A percentile compares a stretch with the other conserved stretches of the same genome.
Evolutionary conservation across 1,140 invertebrate genomes (phyloP).

Genomic region (Diplogasteroides magnus): DNA sequence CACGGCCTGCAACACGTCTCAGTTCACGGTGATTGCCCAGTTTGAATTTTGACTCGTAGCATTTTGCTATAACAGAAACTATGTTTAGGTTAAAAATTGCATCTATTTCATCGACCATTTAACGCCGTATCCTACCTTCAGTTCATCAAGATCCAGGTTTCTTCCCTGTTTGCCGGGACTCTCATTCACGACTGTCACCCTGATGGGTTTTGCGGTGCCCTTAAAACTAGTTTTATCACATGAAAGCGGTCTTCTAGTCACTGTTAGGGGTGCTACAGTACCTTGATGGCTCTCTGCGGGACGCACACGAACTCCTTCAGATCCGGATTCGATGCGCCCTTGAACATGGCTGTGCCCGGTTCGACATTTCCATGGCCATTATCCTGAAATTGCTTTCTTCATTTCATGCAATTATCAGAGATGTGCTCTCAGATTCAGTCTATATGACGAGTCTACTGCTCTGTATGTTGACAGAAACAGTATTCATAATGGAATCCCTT

Average conservation of each 20-base stretch:
- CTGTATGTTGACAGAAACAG: background rate
- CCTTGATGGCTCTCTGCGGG: conserved; percentile 4
- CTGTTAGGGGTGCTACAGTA: background rate
- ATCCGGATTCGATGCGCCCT: background rate
- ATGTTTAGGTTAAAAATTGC: background rate
- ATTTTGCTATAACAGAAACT: background rate
- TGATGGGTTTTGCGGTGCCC: background rate
- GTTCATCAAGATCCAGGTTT: background rate
- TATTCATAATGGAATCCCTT: background rate
- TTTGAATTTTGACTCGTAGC: background rate
- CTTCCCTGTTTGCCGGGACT: background rate
- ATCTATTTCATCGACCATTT: background rate
- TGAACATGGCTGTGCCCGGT: background rate
- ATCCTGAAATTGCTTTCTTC: background rate
- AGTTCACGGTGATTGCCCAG: no score
- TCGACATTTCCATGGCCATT: background rate
- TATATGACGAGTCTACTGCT: background rate
- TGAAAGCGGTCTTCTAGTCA: background rate
- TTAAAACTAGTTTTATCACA: background rate
- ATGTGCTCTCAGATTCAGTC: background rate
- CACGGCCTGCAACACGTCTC: no score
- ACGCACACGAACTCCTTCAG: background rate
- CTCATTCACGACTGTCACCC: background rate
- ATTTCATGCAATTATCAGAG: background rate
- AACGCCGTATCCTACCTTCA: background rate